Evolutionary conservation across 2,888 invertebrate species (phyloP), one percentile per base, ranked within the genome.

Genomic region (Luperina testacea): DNA sequence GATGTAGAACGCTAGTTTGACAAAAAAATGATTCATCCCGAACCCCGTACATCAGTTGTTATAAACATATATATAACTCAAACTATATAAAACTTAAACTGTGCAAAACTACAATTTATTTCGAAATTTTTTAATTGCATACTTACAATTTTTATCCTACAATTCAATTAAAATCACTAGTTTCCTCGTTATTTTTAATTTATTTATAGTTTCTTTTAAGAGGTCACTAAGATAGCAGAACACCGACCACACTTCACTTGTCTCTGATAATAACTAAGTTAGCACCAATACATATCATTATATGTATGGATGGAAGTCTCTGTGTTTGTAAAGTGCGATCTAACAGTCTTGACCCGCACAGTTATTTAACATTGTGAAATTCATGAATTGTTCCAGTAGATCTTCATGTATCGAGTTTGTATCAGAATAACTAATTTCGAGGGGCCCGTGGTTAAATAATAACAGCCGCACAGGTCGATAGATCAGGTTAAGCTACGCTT

Each of bases 181-280:
- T 20, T 13, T 38, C 2, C 15, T 24, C 13, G 53, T 75, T 80
- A 51, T 72, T 77, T 77, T 69, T 42, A 71, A 74, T 17, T 6
- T 48, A 75, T 78, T 77, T 67, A 77, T 76, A 59, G 17, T 61
- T 75, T 48, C 32, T 65, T 64, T 53, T 65, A 71, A 61, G 63
- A 75, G 84, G 86, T 84, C 82, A 87, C 72, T 1, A 7, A 13
- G 63, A 78, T 78, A 80, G 7, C 64, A 76, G 53, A 20, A n/a
- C 57, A 75, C 48, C 68, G 24, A 63, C 87, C 81, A 78, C 83
- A 77, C 84, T 77, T 53, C 74, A 65, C 82, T 82, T 80, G 70
- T 61, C n/a, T 42, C 67, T 75, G 80, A 85, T 88, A 78, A 81
- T 76, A 87, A 90, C 88, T 90, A 83, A 84, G 69, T 67, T 20